A percentile compares a stretch with the other conserved stretches of the same genome.
These are phyloP conservation scores for Alouatta caraya DNA, from an alignment of 2,797 vertebrate species.

Conservation along the genomic window DNA sequence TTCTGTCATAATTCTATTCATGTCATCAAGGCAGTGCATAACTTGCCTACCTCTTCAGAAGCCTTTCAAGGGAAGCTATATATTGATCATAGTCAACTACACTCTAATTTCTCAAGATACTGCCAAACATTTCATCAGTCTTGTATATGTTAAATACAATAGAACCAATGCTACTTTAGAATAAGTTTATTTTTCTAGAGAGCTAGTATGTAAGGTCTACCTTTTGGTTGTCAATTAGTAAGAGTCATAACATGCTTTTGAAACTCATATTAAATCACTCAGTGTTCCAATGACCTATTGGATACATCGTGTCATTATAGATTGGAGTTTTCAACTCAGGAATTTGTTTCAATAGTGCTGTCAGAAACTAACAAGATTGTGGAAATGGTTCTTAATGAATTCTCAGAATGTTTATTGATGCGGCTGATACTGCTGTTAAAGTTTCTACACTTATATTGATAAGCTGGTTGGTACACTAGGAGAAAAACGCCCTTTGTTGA, in stretches of 20 bases:
- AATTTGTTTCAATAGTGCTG: conserved; percentile 33
- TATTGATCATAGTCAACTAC: conserved; percentile 59
- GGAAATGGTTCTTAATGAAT: not conserved
- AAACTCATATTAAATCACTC: conserved; percentile 36
- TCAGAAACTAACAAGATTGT: conserved; percentile 25
- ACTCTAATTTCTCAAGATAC: conserved; percentile 56
- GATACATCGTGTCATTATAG: conserved; percentile 27
- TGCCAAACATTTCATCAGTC: conserved; percentile 44
- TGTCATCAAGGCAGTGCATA: conserved; percentile 29
- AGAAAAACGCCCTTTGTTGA: conserved; percentile 12
- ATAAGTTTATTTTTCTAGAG: conserved; percentile 37
- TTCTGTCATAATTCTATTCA: conserved; percentile 45
- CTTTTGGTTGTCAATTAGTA: conserved; percentile 27
- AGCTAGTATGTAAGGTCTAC: not conserved
- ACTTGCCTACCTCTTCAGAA: conserved; percentile 14
- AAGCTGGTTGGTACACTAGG: not conserved
- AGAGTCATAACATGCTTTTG: not conserved
- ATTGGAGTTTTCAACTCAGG: conserved; percentile 14
- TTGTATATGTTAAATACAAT: conserved; percentile 43
- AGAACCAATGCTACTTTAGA: conserved; percentile 34
- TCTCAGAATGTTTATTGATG: conserved; percentile 18
- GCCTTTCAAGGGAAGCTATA: conserved; percentile 46
- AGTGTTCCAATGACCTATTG: conserved; percentile 15
- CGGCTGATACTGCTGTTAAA: not conserved
- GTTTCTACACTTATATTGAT: not conserved